Percentiles rank a stretch among this genome's conserved stretches.
Evolutionary conservation across 2,797 vertebrate species (phyloP).

Genomic region (Lateolabrax maculatus): DNA sequence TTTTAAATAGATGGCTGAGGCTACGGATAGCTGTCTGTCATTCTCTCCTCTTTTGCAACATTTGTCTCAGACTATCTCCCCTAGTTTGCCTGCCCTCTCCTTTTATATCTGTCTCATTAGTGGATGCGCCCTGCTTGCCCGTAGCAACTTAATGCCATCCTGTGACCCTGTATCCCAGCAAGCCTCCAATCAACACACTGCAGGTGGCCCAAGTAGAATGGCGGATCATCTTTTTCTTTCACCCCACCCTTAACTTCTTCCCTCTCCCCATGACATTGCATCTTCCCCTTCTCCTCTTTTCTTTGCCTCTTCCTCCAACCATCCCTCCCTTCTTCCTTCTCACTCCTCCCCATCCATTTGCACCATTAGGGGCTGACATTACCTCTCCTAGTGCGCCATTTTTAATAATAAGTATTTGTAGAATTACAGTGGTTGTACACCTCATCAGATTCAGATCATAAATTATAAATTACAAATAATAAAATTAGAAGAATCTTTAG

Average conservation of each 20-base stretch:
- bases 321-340: not conserved
- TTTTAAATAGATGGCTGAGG: conserved; percentile 38
- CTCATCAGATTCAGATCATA: conserved; percentile 4
- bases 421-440: not conserved
- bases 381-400: not conserved
- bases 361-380: conserved; percentile 7
- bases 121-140: conserved; percentile 33
- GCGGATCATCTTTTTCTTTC: conserved; percentile 11
- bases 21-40: not conserved
- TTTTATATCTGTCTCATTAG: conserved; percentile 48
- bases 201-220: conserved; percentile 39
- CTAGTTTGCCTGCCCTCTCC: not conserved
- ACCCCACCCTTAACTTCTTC: conserved; percentile 17
- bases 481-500: not conserved
- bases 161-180: conserved; percentile 50
- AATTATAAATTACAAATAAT: too few species aligned
- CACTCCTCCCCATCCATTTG: not conserved
- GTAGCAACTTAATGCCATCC: conserved; percentile 53
- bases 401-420: conserved; percentile 21
- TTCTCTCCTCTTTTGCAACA: not conserved
- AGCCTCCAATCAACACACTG: conserved; percentile 45
- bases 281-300: not conserved
- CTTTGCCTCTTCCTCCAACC: not conserved
- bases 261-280: not conserved
- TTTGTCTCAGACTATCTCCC: not conserved